Evolutionary conservation across 2,113 vertebrate genomes (phyloP).

Genomic region (Rostratula benghalensis): DNA sequence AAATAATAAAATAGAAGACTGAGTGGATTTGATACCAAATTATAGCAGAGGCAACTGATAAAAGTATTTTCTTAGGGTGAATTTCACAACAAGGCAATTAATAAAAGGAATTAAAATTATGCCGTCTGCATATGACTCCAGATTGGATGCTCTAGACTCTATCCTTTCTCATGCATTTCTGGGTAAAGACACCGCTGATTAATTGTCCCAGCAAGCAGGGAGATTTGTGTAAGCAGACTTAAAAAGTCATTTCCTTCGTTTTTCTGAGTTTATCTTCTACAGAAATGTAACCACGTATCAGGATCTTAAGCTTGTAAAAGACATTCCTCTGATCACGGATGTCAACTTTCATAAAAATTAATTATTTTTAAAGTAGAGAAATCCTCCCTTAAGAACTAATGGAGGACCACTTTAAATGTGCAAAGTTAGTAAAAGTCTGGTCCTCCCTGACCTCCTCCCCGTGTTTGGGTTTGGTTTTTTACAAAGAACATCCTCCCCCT

Average conservation of each 20-base stretch:
- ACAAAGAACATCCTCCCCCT: not conserved
- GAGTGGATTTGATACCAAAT: constrained; percentile 28
- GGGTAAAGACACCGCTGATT: not conserved
- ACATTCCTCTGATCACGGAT: not conserved
- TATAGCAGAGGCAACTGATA: constrained; percentile 43
- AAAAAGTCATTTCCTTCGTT: not conserved
- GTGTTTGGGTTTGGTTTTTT: not conserved
- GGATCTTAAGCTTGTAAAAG: not conserved
- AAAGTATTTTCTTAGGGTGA: constrained; percentile 57
- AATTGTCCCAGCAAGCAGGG: not conserved
- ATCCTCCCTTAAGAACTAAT: not conserved
- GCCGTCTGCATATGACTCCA: not conserved
- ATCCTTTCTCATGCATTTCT: not conserved
- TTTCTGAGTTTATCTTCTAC: not conserved
- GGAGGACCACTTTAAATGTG: not conserved
- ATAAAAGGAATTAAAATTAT: constrained; percentile 60
- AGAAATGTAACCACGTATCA: not conserved
- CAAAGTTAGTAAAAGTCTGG: not conserved
- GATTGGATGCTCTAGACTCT: not conserved
- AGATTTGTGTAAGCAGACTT: not conserved
- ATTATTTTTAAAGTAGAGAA: not conserved
- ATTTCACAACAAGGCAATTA: constrained; percentile 68
- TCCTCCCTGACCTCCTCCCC: not conserved
- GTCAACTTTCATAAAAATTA: not conserved
- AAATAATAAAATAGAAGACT: not conserved